Evolutionary conservation across 1,140 invertebrate species (phyloP).

Genomic region (Armadillidium nasatum): DNA sequence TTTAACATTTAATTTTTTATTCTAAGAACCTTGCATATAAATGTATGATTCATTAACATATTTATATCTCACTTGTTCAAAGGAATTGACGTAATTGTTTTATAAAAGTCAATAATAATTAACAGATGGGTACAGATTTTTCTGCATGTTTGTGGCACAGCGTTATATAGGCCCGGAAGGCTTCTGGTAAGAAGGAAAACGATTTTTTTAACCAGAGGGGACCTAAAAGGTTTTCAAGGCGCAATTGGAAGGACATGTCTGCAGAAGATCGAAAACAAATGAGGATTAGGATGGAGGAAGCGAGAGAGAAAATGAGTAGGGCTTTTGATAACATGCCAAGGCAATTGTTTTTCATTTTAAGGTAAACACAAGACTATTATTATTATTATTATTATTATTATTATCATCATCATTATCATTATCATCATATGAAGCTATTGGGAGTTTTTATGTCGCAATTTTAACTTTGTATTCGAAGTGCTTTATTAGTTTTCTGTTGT

Average conservation of each 20-base stretch:
- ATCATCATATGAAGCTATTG: too few relatives aligned
- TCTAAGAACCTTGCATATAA: too few relatives aligned
- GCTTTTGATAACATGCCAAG: constrained; percentile 39
- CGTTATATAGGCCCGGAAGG: constrained; percentile 46
- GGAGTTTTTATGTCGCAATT: too few relatives aligned
- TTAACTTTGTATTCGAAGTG: too few relatives aligned
- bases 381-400: too few relatives aligned
- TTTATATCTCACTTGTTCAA: neutral
- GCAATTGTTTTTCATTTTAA: constrained; percentile 39
- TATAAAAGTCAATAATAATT: neutral
- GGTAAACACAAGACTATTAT: constrained; percentile 25
- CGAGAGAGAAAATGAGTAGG: constrained; percentile 35
- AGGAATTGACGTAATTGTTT: neutral
- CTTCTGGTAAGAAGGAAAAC: constrained; percentile 34
- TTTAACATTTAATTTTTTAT: too few relatives aligned
- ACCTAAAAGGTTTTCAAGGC: constrained; percentile 45
- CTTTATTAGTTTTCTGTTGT: too few relatives aligned
- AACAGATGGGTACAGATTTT: constrained; percentile 50
- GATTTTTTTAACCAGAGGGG: constrained; percentile 48
- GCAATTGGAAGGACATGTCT: constrained; percentile 49
- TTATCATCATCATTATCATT: too few relatives aligned
- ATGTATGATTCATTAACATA: too few relatives aligned
- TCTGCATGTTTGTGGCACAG: constrained; percentile 50
- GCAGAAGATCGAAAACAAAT: constrained; percentile 49
- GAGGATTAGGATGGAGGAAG: constrained; percentile 48